Evolutionary conservation across 2,113 vertebrate genomes (phyloP).

Genomic region (Agapornis roseicollis): DNA sequence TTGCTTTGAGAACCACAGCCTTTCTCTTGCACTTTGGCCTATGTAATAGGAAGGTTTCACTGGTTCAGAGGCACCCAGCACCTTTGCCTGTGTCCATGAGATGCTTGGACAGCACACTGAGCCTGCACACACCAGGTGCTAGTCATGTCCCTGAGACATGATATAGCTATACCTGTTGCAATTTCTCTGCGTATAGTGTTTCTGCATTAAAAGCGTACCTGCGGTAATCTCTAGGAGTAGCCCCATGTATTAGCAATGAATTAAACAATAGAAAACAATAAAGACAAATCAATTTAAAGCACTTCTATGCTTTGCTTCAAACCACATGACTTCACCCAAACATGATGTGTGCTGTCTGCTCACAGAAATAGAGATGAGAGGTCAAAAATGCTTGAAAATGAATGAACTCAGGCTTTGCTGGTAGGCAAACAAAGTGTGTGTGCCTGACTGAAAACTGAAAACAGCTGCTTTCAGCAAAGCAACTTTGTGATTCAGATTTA

Average conservation of each 20-base stretch:
- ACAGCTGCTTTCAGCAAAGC: background rate
- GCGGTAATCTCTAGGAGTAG: background rate
- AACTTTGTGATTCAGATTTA: background rate
- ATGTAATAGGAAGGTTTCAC: background rate
- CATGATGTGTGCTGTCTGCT: background rate
- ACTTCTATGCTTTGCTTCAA: background rate
- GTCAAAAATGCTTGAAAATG: background rate
- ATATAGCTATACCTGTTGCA: background rate
- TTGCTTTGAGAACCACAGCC: background rate
- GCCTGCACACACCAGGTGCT: fast-evolving
- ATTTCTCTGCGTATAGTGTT: background rate
- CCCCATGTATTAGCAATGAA: background rate
- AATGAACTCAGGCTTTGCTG: background rate
- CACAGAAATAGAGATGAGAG: background rate
- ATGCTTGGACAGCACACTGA: background rate
- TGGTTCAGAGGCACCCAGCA: background rate
- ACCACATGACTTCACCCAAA: background rate
- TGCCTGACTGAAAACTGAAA: background rate
- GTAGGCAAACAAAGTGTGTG: background rate
- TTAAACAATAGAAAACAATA: background rate
- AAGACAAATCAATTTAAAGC: background rate
- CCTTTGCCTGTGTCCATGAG: background rate
- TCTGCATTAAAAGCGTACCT: background rate
- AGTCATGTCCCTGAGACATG: fast-evolving
- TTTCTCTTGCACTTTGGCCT: background rate